These are phyloP conservation scores for Osmoderma eremita DNA, from an alignment of 2,888 invertebrate species.

Conservation along the genomic window DNA sequence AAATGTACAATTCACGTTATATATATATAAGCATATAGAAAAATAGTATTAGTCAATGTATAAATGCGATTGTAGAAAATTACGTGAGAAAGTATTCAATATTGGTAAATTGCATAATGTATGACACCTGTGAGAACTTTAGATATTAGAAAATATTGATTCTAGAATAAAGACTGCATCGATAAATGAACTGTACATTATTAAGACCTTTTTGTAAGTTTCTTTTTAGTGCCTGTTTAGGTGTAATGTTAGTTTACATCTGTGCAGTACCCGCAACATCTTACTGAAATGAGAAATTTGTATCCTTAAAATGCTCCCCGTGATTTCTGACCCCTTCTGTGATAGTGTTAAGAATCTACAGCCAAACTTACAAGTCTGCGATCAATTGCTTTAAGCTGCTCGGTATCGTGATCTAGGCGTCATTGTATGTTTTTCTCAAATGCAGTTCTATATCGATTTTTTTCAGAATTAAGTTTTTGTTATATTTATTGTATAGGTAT, in stretches of 20 bases:
- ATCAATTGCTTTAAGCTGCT: constrained; percentile 19
- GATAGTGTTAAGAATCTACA: constrained; percentile 48
- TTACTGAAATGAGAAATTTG: constrained; percentile 39
- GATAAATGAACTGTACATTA: constrained; percentile 56
- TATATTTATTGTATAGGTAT: constrained; percentile 38
- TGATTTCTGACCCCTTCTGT: constrained; percentile 53
- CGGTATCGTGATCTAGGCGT: constrained; percentile 1
- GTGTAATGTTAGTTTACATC: constrained; percentile 58
- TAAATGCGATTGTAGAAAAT: constrained; percentile 27
- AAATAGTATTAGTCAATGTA: constrained; percentile 28
- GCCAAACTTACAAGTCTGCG: constrained; percentile 34
- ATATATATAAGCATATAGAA: constrained; percentile 18
- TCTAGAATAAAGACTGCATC: constrained; percentile 64
- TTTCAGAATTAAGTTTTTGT: constrained; percentile 32
- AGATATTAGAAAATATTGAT: constrained; percentile 61
- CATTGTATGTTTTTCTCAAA: constrained; percentile 25
- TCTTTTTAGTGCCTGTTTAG: constrained; percentile 37
- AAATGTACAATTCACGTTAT: constrained; percentile 30
- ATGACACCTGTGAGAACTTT: constrained; percentile 50
- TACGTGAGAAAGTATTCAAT: constrained; percentile 30
- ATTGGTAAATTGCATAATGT: constrained; percentile 39
- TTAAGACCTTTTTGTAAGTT: constrained; percentile 41
- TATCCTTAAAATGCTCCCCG: constrained; percentile 39
- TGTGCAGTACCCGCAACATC: constrained; percentile 61
- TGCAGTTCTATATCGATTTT: constrained; percentile 6